phyloP scores from a whole-genome alignment of 2,888 invertebrate species.

The Ectemnius cavifrons region DNA sequence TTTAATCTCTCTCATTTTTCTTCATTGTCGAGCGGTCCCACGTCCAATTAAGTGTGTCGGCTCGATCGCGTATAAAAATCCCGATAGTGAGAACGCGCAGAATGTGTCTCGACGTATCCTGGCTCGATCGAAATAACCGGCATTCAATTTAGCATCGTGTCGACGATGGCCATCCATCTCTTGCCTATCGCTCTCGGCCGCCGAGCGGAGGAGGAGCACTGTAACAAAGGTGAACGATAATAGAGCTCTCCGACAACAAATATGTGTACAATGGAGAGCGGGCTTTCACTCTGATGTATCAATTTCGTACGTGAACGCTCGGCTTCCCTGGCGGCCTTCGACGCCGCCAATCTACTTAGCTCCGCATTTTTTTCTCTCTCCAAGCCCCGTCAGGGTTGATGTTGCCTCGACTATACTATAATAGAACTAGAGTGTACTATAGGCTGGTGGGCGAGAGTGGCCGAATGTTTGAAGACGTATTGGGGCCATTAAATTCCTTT shows the following conservation, averaged over 20 bases:
- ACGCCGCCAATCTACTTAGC: slow-evolving; percentile 12
- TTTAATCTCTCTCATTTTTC: background rate
- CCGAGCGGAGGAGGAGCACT: too few species aligned
- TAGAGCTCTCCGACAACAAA: too few species aligned
- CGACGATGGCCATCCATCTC: background rate
- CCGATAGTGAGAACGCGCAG: too few species aligned
- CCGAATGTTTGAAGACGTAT: slow-evolving; percentile 42
- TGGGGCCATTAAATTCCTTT: slow-evolving; percentile 39
- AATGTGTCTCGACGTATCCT: background rate
- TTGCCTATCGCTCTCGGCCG: too few species aligned
- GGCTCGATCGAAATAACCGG: background rate
- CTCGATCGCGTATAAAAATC: too few species aligned
- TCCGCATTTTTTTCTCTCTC: background rate
- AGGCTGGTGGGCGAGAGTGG: slow-evolving; percentile 8
- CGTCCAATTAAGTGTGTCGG: background rate
- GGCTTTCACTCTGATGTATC: slow-evolving; percentile 16
- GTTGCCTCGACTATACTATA: too few species aligned
- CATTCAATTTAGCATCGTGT: background rate
- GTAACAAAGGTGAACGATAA: too few species aligned
- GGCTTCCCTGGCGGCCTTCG: background rate
- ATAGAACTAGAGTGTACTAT: too few species aligned
- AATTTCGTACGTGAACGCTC: background rate
- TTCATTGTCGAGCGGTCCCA: background rate
- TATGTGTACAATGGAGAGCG: slow-evolving; percentile 9
- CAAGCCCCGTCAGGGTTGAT: too few species aligned